Conservation (phyloP, 2,113 vertebrate genomes). For the Pongo abelii region DNA sequence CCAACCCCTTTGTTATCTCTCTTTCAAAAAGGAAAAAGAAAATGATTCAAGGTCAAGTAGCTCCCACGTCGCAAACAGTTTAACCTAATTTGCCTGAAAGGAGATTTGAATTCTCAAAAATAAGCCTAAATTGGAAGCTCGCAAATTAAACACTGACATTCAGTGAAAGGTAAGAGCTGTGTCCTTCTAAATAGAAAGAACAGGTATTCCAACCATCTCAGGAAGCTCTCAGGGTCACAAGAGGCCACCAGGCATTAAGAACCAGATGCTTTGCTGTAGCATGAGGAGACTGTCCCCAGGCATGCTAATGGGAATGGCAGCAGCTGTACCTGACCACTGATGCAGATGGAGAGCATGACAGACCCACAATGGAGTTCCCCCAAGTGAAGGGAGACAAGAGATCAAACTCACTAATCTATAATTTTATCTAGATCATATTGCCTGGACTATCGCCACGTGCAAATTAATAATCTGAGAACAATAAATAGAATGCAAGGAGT, state of each 20-base stretch:
- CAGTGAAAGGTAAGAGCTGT: constrained; percentile 58
- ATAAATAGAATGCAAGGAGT: neutral
- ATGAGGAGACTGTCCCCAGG: fast-evolving
- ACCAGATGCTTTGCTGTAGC: fast-evolving
- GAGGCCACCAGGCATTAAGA: neutral
- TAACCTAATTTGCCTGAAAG: constrained; percentile 85
- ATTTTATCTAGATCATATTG: neutral
- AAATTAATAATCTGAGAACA: neutral
- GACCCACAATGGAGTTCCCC: neutral
- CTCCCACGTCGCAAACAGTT: constrained; percentile 81
- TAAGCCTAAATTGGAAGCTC: constrained; percentile 77
- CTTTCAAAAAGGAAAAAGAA: constrained; percentile 71
- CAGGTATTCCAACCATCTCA: neutral
- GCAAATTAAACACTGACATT: constrained; percentile 80
- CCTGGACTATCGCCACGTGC: neutral
- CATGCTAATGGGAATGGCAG: fast-evolving
- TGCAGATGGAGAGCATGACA: neutral
- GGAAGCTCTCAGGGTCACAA: neutral
- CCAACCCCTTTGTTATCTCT: constrained; percentile 80
- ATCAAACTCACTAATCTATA: neutral
- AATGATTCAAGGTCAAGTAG: constrained; percentile 83
- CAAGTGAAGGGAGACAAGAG: neutral
- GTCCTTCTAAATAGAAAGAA: neutral
- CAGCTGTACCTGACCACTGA: neutral
- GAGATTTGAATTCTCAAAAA: constrained; percentile 83